These are phyloP conservation scores for Caenorhabditis remanei DNA, from an alignment of 1,140 invertebrate genomes.

Conservation along the genomic window DNA sequence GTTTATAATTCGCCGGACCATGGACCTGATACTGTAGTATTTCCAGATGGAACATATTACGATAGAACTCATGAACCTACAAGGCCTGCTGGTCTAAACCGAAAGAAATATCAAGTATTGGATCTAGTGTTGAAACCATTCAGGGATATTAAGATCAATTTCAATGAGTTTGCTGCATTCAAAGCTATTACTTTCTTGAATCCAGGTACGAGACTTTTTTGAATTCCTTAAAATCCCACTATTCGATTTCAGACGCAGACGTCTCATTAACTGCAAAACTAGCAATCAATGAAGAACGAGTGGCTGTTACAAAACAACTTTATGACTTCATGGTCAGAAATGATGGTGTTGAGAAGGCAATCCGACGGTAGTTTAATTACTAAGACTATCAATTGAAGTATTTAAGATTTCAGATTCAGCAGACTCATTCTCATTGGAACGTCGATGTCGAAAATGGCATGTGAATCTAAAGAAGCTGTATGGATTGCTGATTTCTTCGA, in stretches of 20 bases:
- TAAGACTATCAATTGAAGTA: neutral
- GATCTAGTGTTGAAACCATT: slow-evolving; percentile 77
- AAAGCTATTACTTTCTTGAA: slow-evolving; percentile 78
- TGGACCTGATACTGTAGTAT: slow-evolving; percentile 74
- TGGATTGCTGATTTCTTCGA: slow-evolving; percentile 77
- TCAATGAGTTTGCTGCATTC: slow-evolving; percentile 76
- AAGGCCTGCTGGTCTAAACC: slow-evolving; percentile 75
- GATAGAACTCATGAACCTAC: slow-evolving; percentile 74
- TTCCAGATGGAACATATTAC: slow-evolving; percentile 74
- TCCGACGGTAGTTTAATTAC: slow-evolving; percentile 62
- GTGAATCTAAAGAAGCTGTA: slow-evolving; percentile 76
- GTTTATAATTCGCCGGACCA: slow-evolving; percentile 75
- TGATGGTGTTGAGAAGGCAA: slow-evolving; percentile 71
- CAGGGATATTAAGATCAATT: slow-evolving; percentile 73
- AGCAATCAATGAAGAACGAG: slow-evolving; percentile 68
- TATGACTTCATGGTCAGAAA: slow-evolving; percentile 74
- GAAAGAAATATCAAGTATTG: slow-evolving; percentile 77
- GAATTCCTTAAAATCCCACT: slow-evolving; percentile 13
- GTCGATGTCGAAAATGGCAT: slow-evolving; percentile 76
- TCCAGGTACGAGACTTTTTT: slow-evolving; percentile 67
- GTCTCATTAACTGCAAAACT: slow-evolving; percentile 67
- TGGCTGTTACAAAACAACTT: slow-evolving; percentile 74
- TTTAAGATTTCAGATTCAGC: slow-evolving; percentile 52
- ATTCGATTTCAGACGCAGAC: slow-evolving; percentile 71
- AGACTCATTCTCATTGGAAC: slow-evolving; percentile 73